Base-by-base conservation (phyloP, 2,113 vertebrate genomes). In the Paradoxurus hermaphroditus region DNA sequence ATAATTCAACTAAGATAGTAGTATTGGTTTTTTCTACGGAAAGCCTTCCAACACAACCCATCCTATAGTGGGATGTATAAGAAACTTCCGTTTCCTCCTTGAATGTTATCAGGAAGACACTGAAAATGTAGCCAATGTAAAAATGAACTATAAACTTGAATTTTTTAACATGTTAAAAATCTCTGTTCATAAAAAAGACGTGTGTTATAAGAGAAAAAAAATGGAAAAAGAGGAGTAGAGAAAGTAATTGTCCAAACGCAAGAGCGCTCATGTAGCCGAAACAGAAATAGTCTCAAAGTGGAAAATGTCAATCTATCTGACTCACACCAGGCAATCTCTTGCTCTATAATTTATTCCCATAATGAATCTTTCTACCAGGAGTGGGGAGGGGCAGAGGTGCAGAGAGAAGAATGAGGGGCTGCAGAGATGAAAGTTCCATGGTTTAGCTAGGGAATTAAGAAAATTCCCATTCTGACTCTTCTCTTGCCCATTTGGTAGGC, bases 1-100 rank as follows among this genome's bases (percentile, higher is more conserved):
- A 90, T 23, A 95, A 90, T 39, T 73, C 86, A 72, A 29, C 29
- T 59, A 67, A 11, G 31, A 41, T 59, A 84, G 56, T 70, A 72
- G 82, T 44, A 62, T 94, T 91, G 84, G 27, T 82, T 97, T 82
- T 97, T 96, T 72, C 41, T 84, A 49, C 19, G 72, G 86, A 70
- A 94, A 90, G 49, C 18, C 59, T 49, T 91, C 46, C 77, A 59
- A 36, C 7, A 29, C 39, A 70, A 56, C n/a, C 53, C 63, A 49
- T 53, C 63, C 53, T 51, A 1, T 25, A 67, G 78, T 14, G 36
- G 3, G 81, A 91, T 96, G 96, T 67, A 51, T 59, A 65, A 91
- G 68, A 94, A 72, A 72, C 5, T 49, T 31, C 46, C 18, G 8
- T 72, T 81, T 79, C 23, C 51, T 89, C 21, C 19, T 21, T 88